A percentile compares a stretch with the other conserved stretches of the same genome.
These are phyloP conservation scores for Epinephelus lanceolatus DNA, from an alignment of 2,113 vertebrate species.

Conservation along the genomic window DNA sequence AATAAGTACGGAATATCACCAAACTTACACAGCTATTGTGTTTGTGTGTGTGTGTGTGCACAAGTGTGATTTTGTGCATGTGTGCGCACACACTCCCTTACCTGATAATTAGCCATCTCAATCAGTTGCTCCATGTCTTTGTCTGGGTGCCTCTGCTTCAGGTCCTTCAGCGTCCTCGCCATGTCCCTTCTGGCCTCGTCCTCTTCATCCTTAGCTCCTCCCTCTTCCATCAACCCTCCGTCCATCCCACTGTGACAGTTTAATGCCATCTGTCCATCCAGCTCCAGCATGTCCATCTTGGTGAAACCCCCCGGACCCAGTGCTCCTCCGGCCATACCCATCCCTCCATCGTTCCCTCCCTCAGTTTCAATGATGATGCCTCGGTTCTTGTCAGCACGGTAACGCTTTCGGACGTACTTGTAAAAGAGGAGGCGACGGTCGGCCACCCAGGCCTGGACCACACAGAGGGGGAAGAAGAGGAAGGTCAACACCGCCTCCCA, in stretches of 20 bases:
- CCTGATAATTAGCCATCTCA: conserved; percentile 90
- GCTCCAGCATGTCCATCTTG: conserved; percentile 86
- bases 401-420: conserved; percentile 86
- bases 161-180: conserved; percentile 87
- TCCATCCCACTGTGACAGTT: conserved; percentile 82
- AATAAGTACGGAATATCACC: too few relatives aligned
- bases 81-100: conserved; percentile 20
- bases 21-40: too few relatives aligned
- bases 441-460: conserved; percentile 89
- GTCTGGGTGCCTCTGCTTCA: conserved; percentile 88
- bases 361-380: conserved; percentile 89
- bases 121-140: conserved; percentile 91
- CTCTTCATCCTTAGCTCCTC: conserved; percentile 81
- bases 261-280: conserved; percentile 82
- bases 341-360: conserved; percentile 68
- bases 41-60: too few relatives aligned
- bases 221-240: conserved; percentile 73
- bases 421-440: conserved; percentile 89
- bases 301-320: conserved; percentile 80
- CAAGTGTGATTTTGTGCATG: too few relatives aligned
- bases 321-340: conserved; percentile 58
- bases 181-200: conserved; percentile 87
- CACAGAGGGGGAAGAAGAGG: conserved; percentile 86
- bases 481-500: conserved; percentile 90
- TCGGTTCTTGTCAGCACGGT: conserved; percentile 85